Conservation (phyloP, 2,888 invertebrate genomes). For the Melieria crassipennis region DNA sequence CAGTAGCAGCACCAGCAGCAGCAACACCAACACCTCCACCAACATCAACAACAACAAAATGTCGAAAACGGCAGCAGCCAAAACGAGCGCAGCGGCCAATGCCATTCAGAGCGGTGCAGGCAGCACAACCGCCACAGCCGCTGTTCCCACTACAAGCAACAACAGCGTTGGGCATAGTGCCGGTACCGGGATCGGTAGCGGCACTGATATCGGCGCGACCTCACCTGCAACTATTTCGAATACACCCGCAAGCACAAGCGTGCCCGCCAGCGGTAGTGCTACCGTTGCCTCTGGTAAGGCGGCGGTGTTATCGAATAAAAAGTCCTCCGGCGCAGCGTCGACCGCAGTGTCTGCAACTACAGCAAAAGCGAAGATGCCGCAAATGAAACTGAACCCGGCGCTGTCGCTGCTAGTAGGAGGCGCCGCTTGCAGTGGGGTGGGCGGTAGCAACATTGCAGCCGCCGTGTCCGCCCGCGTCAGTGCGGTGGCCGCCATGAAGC, state of each 20-base stretch:
- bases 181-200: constrained; percentile 40
- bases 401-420: constrained; percentile 18
- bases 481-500: constrained; percentile 27
- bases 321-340: constrained; percentile 47
- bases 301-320: constrained; percentile 38
- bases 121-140: constrained; percentile 41
- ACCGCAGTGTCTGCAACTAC: constrained; percentile 52
- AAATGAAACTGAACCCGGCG: constrained; percentile 20
- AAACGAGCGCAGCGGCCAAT: constrained; percentile 33
- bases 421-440: neutral
- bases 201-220: neutral
- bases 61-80: constrained; percentile 54
- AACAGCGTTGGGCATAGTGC: constrained; percentile 49
- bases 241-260: constrained; percentile 39
- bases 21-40: constrained; percentile 36
- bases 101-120: constrained; percentile 41
- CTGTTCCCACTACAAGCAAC: constrained; percentile 45
- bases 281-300: constrained; percentile 45
- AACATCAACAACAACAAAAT: constrained; percentile 56
- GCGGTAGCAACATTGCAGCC: constrained; percentile 10
- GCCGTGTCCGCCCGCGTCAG: constrained; percentile 13
- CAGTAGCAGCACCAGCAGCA: constrained; percentile 23
- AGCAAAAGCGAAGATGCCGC: constrained; percentile 46
- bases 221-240: constrained; percentile 38
- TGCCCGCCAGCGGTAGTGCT: constrained; percentile 42